phyloP scores from a whole-genome alignment of 2,113 vertebrate species.

The Corvus moneduloides region DNA sequence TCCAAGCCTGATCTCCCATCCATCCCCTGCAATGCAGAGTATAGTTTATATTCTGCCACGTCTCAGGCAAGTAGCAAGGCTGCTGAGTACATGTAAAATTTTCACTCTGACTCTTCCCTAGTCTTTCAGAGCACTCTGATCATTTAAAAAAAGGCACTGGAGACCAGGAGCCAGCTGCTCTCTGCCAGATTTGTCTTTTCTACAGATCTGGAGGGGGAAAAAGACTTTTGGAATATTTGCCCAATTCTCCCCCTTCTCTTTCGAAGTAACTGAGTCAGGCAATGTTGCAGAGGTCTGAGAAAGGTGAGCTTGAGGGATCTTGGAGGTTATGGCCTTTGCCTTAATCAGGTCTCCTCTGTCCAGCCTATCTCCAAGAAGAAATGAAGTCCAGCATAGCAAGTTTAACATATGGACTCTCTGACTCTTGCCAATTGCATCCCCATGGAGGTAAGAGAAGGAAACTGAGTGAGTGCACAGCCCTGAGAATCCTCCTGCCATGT shows the following conservation, averaged over 20 bases:
- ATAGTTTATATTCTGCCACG: neutral
- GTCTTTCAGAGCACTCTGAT: neutral
- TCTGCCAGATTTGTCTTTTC: neutral
- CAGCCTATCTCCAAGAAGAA: neutral
- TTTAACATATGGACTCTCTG: neutral
- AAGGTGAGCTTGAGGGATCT: neutral
- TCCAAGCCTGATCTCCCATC: neutral
- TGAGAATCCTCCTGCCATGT: neutral
- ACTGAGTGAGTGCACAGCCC: neutral
- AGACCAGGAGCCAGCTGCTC: neutral
- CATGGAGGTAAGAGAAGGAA: neutral
- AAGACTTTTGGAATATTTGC: neutral
- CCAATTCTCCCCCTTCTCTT: neutral
- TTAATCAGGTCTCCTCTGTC: neutral
- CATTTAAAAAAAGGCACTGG: neutral
- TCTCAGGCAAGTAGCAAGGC: neutral
- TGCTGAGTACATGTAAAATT: neutral
- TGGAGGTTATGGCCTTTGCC: neutral
- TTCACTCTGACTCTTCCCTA: neutral
- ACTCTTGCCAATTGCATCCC: neutral
- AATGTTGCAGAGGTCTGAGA: neutral
- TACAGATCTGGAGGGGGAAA: neutral
- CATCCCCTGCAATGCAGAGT: neutral
- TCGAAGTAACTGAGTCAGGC: neutral
- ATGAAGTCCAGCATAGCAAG: neutral